These are phyloP conservation scores for Pammene fasciana DNA, from an alignment of 2,888 invertebrate species.

Conservation along the genomic window DNA sequence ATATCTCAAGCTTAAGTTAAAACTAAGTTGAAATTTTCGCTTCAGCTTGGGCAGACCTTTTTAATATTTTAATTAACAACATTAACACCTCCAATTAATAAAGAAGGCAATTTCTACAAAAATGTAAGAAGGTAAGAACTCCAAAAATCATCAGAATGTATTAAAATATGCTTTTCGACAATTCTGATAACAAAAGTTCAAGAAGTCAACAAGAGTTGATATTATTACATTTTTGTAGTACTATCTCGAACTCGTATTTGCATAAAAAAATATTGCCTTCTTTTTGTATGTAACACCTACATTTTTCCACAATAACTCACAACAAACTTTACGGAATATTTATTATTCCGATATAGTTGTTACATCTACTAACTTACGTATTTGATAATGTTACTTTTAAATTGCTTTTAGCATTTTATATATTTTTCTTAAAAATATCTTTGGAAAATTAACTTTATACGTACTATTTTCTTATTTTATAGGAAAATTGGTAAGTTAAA, in stretches of 20 bases:
- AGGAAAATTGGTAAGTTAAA: slow-evolving; percentile 29
- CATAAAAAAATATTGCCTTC: too few relatives aligned
- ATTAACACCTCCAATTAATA: not conserved
- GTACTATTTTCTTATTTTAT: not conserved
- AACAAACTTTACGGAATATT: not conserved
- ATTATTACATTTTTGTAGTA: too few relatives aligned
- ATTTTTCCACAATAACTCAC: too few relatives aligned
- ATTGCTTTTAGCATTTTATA: slow-evolving; percentile 21
- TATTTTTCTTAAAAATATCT: slow-evolving; percentile 2
- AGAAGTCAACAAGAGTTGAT: too few relatives aligned
- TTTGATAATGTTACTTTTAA: not conserved
- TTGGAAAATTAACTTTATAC: not conserved
- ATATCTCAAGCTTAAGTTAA: slow-evolving; percentile 18
- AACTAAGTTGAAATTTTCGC: slow-evolving; percentile 8
- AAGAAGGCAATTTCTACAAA: slow-evolving; percentile 3
- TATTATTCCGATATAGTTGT: not conserved
- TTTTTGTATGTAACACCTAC: too few relatives aligned
- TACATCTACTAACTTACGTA: not conserved
- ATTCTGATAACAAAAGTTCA: too few relatives aligned
- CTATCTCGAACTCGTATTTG: too few relatives aligned
- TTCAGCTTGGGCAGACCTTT: slow-evolving; percentile 30
- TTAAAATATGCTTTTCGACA: too few relatives aligned
- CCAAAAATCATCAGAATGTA: too few relatives aligned
- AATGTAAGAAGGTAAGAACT: too few relatives aligned
- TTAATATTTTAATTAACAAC: not conserved